These are phyloP conservation scores for Atherinomorus stipes DNA, from an alignment of 2,113 vertebrate species.

Conservation along the genomic window DNA sequence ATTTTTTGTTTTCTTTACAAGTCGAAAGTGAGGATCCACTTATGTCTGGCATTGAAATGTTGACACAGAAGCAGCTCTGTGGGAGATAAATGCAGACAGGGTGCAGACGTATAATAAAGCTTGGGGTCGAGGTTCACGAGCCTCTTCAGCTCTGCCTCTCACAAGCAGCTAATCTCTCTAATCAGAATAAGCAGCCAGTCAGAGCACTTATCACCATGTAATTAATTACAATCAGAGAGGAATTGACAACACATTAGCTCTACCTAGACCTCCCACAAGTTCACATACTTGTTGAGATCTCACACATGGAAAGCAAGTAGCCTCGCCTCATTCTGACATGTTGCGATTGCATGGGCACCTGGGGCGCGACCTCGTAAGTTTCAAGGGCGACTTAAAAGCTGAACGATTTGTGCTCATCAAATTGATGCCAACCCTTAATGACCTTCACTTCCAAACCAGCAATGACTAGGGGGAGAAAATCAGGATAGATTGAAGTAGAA, in stretches of 20 bases:
- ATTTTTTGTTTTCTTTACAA: no score
- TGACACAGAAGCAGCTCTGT: conserved; percentile 23
- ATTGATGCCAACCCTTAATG: conserved; percentile 57
- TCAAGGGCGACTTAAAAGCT: conserved; percentile 62
- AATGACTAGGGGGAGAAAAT: conserved; percentile 37
- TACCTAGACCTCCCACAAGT: conserved; percentile 40
- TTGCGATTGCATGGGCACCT: conserved; percentile 19
- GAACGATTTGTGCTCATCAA: conserved; percentile 66
- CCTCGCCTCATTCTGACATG: conserved; percentile 2
- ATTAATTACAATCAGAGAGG: conserved; percentile 83
- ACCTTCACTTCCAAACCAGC: conserved; percentile 62
- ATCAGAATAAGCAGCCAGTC: conserved; percentile 84
- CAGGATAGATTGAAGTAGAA: conserved; percentile 38
- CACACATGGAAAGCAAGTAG: not conserved
- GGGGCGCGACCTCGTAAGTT: conserved; percentile 42
- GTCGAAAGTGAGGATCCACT: conserved; percentile 5
- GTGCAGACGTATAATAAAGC: conserved; percentile 46
- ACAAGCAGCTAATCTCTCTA: conserved; percentile 77
- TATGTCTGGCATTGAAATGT: not conserved
- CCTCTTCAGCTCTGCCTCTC: conserved; percentile 77
- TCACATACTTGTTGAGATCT: conserved; percentile 16
- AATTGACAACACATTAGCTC: conserved; percentile 73
- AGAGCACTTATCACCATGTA: conserved; percentile 80
- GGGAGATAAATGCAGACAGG: conserved; percentile 33
- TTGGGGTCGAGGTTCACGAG: conserved; percentile 54